phyloP scores from a whole-genome alignment of 1,140 invertebrate species.

The Radopholus similis region DNA sequence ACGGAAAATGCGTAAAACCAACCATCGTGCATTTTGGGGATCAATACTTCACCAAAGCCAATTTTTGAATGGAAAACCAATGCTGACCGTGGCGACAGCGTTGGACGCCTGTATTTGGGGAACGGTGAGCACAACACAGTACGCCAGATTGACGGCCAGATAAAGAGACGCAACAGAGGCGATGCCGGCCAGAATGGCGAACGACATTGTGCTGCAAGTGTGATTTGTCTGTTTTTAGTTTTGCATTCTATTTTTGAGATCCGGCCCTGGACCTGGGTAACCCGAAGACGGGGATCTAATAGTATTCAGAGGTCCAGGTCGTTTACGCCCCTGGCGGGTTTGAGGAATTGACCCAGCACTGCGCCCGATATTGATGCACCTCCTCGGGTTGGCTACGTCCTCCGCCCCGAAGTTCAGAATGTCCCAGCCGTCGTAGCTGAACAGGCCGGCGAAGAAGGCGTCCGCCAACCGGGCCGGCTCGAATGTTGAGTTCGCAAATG shows the following conservation, averaged over 20 bases:
- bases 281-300: too few relatives aligned
- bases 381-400: slow-evolving; percentile 47
- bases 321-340: too few relatives aligned
- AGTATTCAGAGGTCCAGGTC: too few relatives aligned
- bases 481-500: slow-evolving; percentile 30
- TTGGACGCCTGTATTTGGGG: slow-evolving; percentile 30
- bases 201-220: slow-evolving; percentile 36
- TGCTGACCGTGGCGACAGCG: slow-evolving; percentile 41
- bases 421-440: slow-evolving; percentile 45
- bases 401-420: slow-evolving; percentile 52
- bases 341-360: too few relatives aligned
- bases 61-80: slow-evolving; percentile 10
- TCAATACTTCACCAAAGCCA: background rate
- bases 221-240: background rate
- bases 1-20: too few relatives aligned
- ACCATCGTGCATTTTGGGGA: too few relatives aligned
- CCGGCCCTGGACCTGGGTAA: too few relatives aligned
- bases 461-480: slow-evolving; percentile 19
- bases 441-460: slow-evolving; percentile 46
- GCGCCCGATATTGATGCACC: slow-evolving; percentile 24
- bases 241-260: too few relatives aligned
- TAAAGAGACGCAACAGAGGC: slow-evolving; percentile 40
- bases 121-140: slow-evolving; percentile 39
- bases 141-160: slow-evolving; percentile 41
- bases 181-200: slow-evolving; percentile 48